phyloP scores from a whole-genome alignment of 2,797 vertebrate genomes.

The Psittacula derbiana region DNA sequence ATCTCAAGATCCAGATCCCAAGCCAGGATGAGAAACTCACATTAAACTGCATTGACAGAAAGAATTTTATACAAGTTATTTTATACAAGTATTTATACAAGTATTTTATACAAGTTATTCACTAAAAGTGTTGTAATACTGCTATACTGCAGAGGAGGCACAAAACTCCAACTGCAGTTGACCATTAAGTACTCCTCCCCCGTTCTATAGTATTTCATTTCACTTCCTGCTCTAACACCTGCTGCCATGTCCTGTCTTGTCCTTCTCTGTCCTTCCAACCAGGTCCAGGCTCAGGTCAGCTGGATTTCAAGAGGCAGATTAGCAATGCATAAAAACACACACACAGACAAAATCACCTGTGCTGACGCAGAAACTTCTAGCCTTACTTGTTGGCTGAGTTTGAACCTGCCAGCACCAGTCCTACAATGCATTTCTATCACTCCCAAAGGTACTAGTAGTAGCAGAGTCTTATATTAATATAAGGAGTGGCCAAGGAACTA shows the following conservation, averaged over 20 bases:
- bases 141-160: not conserved
- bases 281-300: not conserved
- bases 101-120: not conserved
- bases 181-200: not conserved
- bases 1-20: not conserved
- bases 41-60: not conserved
- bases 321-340: not conserved
- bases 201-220: not conserved
- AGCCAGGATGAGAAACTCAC: not conserved
- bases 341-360: not conserved
- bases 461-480: not conserved
- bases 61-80: not conserved
- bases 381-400: not conserved
- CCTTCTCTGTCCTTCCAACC: not conserved
- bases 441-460: not conserved
- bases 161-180: not conserved
- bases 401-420: not conserved
- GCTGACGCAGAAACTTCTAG: not conserved
- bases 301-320: not conserved
- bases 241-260: not conserved
- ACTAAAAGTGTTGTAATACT: not conserved
- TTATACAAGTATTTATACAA: too few species aligned
- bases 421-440: not conserved
- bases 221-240: not conserved
- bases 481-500: not conserved